Evolutionary conservation across 2,797 vertebrate species (phyloP).

Genomic region (Lepilemur septentrionalis): DNA sequence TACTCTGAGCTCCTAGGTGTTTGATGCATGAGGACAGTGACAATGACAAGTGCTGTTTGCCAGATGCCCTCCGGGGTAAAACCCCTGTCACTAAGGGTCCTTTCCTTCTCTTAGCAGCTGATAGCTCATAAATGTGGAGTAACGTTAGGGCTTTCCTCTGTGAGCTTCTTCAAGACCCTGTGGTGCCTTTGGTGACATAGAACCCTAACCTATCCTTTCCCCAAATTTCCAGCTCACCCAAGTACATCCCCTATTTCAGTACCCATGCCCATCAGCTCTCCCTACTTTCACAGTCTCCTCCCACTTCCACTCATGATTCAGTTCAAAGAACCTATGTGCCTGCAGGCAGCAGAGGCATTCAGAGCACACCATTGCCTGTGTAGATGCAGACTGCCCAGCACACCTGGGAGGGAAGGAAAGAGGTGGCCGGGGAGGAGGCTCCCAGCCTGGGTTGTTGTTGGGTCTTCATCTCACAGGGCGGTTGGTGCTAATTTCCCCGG

Average conservation of each 20-base stretch:
- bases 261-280: neutral
- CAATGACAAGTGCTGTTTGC: neutral
- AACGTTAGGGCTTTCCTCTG: neutral
- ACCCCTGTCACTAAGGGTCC: accelerated
- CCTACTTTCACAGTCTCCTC: neutral
- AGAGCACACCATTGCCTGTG: accelerated
- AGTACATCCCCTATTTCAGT: neutral
- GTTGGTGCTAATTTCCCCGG: neutral
- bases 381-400: no score
- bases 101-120: neutral
- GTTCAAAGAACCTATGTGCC: neutral
- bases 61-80: neutral
- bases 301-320: neutral
- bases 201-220: neutral
- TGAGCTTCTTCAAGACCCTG: neutral
- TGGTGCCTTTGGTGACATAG: neutral
- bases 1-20: neutral
- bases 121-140: neutral
- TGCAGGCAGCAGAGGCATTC: accelerated
- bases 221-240: neutral
- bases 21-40: neutral
- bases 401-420: neutral
- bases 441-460: accelerated
- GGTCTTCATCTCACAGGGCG: neutral
- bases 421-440: accelerated